phyloP scores from a whole-genome alignment of 2,888 invertebrate species.

The Cryptus armator region DNA sequence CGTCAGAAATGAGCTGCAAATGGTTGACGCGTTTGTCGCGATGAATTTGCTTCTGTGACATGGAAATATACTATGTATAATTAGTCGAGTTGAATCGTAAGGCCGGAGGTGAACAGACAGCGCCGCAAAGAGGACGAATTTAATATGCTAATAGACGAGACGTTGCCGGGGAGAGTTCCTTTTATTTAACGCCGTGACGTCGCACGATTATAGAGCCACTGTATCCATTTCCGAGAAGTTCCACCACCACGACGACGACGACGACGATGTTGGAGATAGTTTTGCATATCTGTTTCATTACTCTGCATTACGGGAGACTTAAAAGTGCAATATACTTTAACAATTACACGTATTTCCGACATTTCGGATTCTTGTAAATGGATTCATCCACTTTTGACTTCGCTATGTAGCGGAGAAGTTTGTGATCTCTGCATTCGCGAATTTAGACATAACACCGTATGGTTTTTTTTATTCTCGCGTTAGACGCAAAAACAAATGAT shows the following conservation, averaged over 20 bases:
- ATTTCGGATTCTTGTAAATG: slow-evolving; percentile 65
- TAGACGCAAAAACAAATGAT: too few species aligned
- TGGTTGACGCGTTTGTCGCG: slow-evolving; percentile 1
- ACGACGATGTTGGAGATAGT: slow-evolving; percentile 71
- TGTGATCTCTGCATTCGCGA: background rate
- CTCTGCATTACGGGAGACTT: slow-evolving; percentile 73
- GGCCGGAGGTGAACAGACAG: slow-evolving; percentile 16
- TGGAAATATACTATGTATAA: slow-evolving; percentile 31
- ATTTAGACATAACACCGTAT: too few species aligned
- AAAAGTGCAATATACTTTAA: slow-evolving; percentile 53
- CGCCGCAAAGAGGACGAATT: slow-evolving; percentile 72
- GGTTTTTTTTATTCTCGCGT: too few species aligned
- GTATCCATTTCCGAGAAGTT: slow-evolving; percentile 14
- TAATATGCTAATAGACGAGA: slow-evolving; percentile 79
- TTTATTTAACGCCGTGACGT: slow-evolving; percentile 67
- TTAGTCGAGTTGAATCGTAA: slow-evolving; percentile 49
- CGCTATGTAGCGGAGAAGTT: background rate
- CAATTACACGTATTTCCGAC: slow-evolving; percentile 61
- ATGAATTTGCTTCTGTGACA: background rate
- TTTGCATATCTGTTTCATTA: slow-evolving; percentile 80
- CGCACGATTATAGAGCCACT: slow-evolving; percentile 12
- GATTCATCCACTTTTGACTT: slow-evolving; percentile 60
- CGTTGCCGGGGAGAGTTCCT: slow-evolving; percentile 69
- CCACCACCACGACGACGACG: slow-evolving; percentile 20
- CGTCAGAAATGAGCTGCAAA: background rate